These are phyloP conservation scores for Pontoporia blainvillei DNA, from an alignment of 2,113 vertebrate species.

Conservation along the genomic window DNA sequence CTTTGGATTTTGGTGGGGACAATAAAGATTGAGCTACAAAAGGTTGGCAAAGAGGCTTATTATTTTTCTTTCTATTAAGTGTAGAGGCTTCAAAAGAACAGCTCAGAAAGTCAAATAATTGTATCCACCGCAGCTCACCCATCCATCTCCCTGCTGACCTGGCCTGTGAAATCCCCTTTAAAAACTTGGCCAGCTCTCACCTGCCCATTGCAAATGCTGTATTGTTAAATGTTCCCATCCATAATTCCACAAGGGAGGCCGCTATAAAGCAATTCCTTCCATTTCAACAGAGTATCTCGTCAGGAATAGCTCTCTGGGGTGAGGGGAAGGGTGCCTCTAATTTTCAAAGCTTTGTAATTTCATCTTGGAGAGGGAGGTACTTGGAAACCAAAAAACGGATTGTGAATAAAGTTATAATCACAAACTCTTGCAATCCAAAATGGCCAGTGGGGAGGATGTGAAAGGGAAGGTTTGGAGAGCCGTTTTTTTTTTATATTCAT, in stretches of 20 bases:
- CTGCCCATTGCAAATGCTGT: slow-evolving; percentile 19
- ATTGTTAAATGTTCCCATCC: slow-evolving; percentile 19
- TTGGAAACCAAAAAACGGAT: neutral
- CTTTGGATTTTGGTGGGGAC: slow-evolving; percentile 61
- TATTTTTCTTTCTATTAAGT: slow-evolving; percentile 63
- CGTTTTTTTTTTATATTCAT: neutral
- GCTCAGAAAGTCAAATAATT: slow-evolving; percentile 68
- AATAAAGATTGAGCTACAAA: slow-evolving; percentile 65
- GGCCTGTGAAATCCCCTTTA: slow-evolving; percentile 62
- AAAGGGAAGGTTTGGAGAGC: neutral
- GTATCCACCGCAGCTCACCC: slow-evolving; percentile 33
- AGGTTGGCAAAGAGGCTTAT: slow-evolving; percentile 67
- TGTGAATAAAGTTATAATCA: neutral
- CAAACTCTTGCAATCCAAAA: neutral
- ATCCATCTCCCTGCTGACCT: slow-evolving; percentile 61
- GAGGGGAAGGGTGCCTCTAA: neutral
- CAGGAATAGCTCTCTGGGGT: slow-evolving; percentile 1
- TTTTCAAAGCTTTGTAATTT: slow-evolving; percentile 54
- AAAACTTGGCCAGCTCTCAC: slow-evolving; percentile 46
- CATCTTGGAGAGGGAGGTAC: neutral
- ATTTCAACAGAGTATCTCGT: neutral
- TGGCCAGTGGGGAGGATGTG: fast-evolving
- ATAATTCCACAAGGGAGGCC: neutral
- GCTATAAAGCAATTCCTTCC: slow-evolving; percentile 1
- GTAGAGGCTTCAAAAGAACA: slow-evolving; percentile 67